Evolutionary conservation across 2,797 vertebrate species (phyloP).

Genomic region (Sibirionetta formosa): DNA sequence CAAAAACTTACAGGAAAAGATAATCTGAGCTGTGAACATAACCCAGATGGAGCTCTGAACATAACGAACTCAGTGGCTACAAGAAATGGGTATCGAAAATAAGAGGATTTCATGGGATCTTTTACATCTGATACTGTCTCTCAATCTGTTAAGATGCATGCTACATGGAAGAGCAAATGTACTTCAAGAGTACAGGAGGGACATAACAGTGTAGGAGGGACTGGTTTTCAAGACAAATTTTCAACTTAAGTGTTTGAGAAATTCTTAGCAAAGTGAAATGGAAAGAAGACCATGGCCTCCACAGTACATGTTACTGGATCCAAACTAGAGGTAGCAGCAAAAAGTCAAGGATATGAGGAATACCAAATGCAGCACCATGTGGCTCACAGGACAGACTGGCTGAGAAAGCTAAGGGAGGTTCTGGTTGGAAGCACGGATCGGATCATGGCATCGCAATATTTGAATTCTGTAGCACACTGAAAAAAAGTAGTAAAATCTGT

Average conservation of each 20-base stretch:
- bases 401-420: neutral
- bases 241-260: neutral
- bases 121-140: neutral
- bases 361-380: neutral
- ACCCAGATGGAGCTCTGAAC: neutral
- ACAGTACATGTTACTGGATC: neutral
- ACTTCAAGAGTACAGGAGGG: neutral
- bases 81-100: neutral
- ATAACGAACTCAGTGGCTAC: neutral
- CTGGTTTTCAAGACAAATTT: conserved; percentile 14
- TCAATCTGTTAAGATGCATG: neutral
- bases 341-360: neutral
- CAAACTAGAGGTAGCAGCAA: neutral
- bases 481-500: neutral
- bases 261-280: neutral
- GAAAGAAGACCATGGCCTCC: neutral
- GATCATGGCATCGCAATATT: neutral
- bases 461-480: neutral
- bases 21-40: neutral
- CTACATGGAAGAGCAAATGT: neutral
- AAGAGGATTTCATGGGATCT: neutral
- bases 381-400: neutral
- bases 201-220: neutral
- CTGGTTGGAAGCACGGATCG: neutral
- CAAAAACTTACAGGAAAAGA: neutral